Evolutionary conservation across 2,888 invertebrate genomes (phyloP), one percentile per base, ranked within the genome.

Genomic region (Amitus sp.): DNA sequence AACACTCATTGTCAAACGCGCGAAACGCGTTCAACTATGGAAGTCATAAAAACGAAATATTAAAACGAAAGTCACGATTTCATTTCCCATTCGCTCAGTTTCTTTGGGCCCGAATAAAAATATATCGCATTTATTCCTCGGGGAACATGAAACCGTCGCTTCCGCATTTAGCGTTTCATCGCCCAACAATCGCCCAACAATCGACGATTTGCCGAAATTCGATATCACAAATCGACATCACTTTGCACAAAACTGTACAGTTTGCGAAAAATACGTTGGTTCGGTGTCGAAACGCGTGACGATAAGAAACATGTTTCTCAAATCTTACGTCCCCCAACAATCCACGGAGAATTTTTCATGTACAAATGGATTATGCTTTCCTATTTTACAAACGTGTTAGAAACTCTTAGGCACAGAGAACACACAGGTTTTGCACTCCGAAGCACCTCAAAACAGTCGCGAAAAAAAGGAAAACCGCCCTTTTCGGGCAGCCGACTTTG

Each of bases 361-460:
- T 23, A 23, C 33, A 19, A 55, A 55, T 19, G 18, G 45, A 52
- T 46, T 17, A 20, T 12, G 60, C 52, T 54, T 68, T 57, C 58
- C 61, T 62, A 57, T 54, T 61, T 61, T 68, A 39, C 39, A 39
- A 2, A n/a, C 18, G 40, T 48, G 6, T 49, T 46, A 62, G 57
- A 67, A 69, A 68, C 61, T 68, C 53, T 68, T 74, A 79, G 79
- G 78, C 77, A 79, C 78, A 77, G 77, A 74, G 74, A 79, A 78
- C 75, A 78, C 75, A 74, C 74, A 76, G 71, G 74, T 71, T 68
- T 69, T 58, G 47, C 50, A 50, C 59, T 39, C 13, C 39, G 34
- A 40, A 54, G 7, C 37, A 51, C 52, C 48, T 61, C 51, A 54
- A 39, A 10, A 23, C 12, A 23, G 50, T 37, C 27, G 43, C 37